Conservation (phyloP, 2,113 vertebrate genomes). For the Anhinga anhinga region DNA sequence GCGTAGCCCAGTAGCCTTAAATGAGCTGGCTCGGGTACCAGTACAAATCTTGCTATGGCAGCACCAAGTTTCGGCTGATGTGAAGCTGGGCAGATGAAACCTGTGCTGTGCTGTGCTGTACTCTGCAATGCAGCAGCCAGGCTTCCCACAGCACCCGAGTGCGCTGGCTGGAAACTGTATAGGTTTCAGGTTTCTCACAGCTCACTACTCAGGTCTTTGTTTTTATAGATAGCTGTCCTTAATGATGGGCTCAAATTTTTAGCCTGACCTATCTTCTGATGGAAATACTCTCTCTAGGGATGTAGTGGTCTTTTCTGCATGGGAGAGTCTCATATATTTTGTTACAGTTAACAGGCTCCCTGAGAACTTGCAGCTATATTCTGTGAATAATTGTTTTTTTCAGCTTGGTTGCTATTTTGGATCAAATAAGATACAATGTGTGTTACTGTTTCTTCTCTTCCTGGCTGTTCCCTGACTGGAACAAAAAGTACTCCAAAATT, state of each 20-base stretch:
- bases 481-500: not conserved
- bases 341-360: not conserved
- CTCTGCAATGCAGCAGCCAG: not conserved
- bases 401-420: slow-evolving; percentile 4
- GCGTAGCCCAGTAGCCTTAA: not conserved
- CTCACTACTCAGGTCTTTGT: not conserved
- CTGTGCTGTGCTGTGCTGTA: not conserved
- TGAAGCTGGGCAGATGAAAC: not conserved
- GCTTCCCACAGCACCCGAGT: fast-evolving
- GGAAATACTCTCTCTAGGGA: not conserved
- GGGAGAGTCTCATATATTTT: not conserved
- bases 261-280: not conserved
- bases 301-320: not conserved
- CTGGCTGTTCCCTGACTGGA: not conserved
- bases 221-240: not conserved
- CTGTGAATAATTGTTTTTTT: slow-evolving; percentile 21
- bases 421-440: not conserved
- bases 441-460: not conserved
- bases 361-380: not conserved
- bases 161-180: not conserved
- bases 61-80: not conserved
- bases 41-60: not conserved
- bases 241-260: not conserved
- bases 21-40: not conserved
- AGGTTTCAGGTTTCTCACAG: not conserved